Evolutionary conservation across 1,140 invertebrate species (phyloP).

Genomic region (Leptinotarsa lineolata): DNA sequence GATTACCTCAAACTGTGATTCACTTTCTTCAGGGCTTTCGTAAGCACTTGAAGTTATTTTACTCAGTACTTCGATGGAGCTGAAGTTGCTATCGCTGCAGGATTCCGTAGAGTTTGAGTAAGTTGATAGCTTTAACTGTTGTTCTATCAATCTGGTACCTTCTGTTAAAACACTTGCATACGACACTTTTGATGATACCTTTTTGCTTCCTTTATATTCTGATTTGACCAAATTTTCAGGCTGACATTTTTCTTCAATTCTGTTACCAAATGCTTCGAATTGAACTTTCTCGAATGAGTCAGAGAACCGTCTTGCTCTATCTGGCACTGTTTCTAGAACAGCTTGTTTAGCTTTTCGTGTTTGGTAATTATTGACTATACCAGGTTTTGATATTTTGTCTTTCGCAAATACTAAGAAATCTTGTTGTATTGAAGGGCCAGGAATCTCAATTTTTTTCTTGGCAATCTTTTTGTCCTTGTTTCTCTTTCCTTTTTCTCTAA

Average conservation of each 20-base stretch:
- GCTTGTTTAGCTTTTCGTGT: conserved; percentile 13
- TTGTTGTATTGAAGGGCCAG: too few relatives aligned
- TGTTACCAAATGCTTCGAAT: background rate
- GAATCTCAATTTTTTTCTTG: conserved; percentile 17
- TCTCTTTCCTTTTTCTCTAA: conserved; percentile 37
- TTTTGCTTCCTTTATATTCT: conserved; percentile 42
- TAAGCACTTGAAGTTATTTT: background rate
- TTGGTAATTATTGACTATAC: conserved; percentile 39
- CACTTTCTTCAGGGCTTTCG: background rate
- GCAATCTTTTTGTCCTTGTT: conserved; percentile 28
- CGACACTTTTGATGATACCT: conserved; percentile 36
- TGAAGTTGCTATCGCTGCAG: background rate
- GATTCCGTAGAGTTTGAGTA: background rate
- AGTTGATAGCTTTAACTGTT: too few relatives aligned
- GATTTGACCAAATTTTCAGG: conserved; percentile 7
- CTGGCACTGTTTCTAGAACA: background rate
- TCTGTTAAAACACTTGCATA: conserved; percentile 42
- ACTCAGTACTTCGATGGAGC: background rate
- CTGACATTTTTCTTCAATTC: conserved; percentile 7
- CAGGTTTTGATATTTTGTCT: conserved; percentile 27
- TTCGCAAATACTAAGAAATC: conserved; percentile 14
- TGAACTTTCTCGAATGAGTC: background rate
- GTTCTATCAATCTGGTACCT: background rate
- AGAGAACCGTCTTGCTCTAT: background rate
- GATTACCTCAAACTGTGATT: background rate